phyloP scores from a whole-genome alignment of 1,140 invertebrate species.

The Achatina immaculata region DNA sequence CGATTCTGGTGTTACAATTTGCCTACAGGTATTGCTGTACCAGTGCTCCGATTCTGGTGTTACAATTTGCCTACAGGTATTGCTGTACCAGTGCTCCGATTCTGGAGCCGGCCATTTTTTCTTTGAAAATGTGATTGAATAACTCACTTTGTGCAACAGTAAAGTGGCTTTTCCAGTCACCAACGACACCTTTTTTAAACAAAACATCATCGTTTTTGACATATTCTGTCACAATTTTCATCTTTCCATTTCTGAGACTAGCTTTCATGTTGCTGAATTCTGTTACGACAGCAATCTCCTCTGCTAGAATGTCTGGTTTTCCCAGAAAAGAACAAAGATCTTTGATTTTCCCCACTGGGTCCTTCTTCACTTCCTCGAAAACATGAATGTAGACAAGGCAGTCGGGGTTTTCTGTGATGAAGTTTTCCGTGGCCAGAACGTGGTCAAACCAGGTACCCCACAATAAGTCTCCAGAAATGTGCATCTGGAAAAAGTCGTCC shows the following conservation, averaged over 20 bases:
- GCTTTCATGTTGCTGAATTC: background rate
- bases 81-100: background rate
- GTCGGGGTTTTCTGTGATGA: background rate
- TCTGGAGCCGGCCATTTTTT: conserved; percentile 5
- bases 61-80: background rate
- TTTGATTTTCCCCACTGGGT: background rate
- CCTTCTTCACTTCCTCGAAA: background rate
- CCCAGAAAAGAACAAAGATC: background rate
- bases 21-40: no score
- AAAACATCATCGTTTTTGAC: background rate
- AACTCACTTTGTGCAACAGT: background rate
- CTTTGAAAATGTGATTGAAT: background rate
- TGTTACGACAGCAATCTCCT: background rate
- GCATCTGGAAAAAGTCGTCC: background rate
- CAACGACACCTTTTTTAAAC: background rate
- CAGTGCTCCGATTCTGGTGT: no score
- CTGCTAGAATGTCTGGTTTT: background rate
- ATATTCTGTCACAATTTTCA: background rate
- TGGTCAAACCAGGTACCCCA: conserved; percentile 15
- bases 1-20: no score
- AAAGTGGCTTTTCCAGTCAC: background rate
- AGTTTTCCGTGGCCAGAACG: background rate
- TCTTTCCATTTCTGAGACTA: background rate
- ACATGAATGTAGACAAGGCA: background rate
- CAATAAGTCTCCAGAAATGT: background rate